Percentiles rank a stretch among this genome's conserved stretches.
Evolutionary conservation across 2,797 vertebrate genomes (phyloP).

Genomic region (Anguilla pacifica): DNA sequence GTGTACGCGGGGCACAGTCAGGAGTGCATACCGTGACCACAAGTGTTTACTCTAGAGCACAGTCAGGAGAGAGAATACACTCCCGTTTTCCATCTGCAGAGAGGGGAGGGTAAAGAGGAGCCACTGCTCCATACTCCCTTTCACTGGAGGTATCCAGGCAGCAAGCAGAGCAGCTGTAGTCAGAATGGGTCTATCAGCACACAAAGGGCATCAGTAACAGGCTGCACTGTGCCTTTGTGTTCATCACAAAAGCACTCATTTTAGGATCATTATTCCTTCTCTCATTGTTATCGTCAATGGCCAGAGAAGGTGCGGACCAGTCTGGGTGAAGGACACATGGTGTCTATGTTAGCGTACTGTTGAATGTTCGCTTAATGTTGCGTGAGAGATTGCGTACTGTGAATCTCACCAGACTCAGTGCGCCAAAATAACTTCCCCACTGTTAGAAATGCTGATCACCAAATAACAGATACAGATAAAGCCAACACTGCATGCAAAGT

Average conservation of each 20-base stretch:
- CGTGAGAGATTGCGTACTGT: neutral
- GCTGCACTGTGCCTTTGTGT: slow-evolving; percentile 7
- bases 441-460: neutral
- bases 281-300: neutral
- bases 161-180: neutral
- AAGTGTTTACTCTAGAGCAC: neutral
- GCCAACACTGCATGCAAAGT: neutral
- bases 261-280: neutral
- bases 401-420: neutral
- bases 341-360: neutral
- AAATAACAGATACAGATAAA: neutral
- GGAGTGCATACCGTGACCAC: no score
- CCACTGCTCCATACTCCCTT: neutral
- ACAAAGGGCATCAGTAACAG: slow-evolving; percentile 2
- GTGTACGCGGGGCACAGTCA: no score
- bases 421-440: neutral
- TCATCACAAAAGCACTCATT: slow-evolving; percentile 10
- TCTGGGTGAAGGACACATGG: neutral
- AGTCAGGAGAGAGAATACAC: neutral
- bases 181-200: slow-evolving; percentile 5
- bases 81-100: neutral
- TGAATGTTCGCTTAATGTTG: neutral
- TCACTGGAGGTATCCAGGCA: slow-evolving; percentile 4
- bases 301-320: neutral
- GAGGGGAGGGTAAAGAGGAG: neutral